These are phyloP conservation scores for Halocaridina rubra DNA, from an alignment of 2,888 invertebrate genomes.

Conservation along the genomic window DNA sequence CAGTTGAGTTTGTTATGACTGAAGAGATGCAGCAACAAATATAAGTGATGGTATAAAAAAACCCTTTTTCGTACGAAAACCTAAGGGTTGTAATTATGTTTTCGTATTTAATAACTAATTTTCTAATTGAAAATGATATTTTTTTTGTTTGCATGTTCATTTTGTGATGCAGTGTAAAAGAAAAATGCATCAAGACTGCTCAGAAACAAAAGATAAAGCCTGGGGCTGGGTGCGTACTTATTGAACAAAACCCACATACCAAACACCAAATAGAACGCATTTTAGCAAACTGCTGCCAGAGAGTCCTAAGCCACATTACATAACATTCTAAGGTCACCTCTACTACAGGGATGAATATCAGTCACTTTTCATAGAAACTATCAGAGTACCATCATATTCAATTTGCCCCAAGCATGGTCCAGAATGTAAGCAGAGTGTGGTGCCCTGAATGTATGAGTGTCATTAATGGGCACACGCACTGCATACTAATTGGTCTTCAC, in stretches of 20 bases:
- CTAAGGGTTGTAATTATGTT: neutral
- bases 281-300: neutral
- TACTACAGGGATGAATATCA: too few relatives aligned
- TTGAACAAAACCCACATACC: neutral
- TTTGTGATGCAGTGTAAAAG: neutral
- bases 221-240: neutral
- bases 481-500: neutral
- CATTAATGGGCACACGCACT: neutral
- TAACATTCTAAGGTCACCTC: too few relatives aligned
- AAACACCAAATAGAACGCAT: neutral
- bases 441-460: neutral
- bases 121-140: neutral
- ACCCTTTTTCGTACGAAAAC: neutral
- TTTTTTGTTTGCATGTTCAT: neutral
- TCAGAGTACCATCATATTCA: neutral
- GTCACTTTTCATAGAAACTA: neutral
- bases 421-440: neutral
- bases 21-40: neutral
- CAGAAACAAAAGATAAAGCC: neutral
- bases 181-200: neutral
- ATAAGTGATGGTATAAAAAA: neutral
- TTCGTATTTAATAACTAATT: neutral
- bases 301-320: too few relatives aligned
- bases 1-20: neutral
- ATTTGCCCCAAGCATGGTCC: neutral